These are phyloP conservation scores for Cyclophora punctaria DNA, from an alignment of 2,888 invertebrate species.

Conservation along the genomic window DNA sequence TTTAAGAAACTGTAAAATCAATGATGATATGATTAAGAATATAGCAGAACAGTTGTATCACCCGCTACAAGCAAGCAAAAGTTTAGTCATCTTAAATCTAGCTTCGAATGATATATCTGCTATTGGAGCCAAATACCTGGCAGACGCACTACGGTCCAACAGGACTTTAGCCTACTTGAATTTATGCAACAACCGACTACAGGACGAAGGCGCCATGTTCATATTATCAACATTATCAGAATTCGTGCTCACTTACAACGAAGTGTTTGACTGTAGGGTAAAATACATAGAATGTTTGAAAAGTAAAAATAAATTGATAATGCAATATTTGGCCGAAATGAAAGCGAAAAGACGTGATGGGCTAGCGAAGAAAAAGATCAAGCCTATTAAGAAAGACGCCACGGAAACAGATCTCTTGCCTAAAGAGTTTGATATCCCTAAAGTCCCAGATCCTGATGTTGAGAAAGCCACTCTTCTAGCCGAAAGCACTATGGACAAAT, in stretches of 20 bases:
- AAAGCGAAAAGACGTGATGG: slow-evolving; percentile 1
- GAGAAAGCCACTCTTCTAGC: neutral
- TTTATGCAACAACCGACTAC: slow-evolving; percentile 39
- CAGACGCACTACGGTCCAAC: slow-evolving; percentile 36
- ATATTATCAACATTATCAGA: slow-evolving; percentile 31
- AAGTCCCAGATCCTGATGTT: no score
- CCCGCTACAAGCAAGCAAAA: slow-evolving; percentile 32
- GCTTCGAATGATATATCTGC: slow-evolving; percentile 47
- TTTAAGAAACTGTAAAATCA: slow-evolving; percentile 38
- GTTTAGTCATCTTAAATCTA: slow-evolving; percentile 37
- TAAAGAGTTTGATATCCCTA: neutral
- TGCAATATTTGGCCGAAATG: slow-evolving; percentile 15
- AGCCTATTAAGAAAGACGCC: no score
- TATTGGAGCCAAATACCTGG: slow-evolving; percentile 32
- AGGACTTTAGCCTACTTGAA: slow-evolving; percentile 42
- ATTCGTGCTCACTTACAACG: slow-evolving; percentile 34
- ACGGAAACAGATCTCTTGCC: slow-evolving; percentile 4
- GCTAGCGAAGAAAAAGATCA: no score
- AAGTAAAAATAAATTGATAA: slow-evolving; percentile 22
- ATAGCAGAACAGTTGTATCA: slow-evolving; percentile 28
- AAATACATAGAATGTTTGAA: slow-evolving; percentile 31
- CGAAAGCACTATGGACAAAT: neutral
- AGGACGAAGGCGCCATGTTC: slow-evolving; percentile 33
- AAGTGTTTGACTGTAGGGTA: slow-evolving; percentile 23
- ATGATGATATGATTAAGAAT: slow-evolving; percentile 30